Conservation (phyloP, 2,888 invertebrate species). For the Loripinus fragilis region DNA sequence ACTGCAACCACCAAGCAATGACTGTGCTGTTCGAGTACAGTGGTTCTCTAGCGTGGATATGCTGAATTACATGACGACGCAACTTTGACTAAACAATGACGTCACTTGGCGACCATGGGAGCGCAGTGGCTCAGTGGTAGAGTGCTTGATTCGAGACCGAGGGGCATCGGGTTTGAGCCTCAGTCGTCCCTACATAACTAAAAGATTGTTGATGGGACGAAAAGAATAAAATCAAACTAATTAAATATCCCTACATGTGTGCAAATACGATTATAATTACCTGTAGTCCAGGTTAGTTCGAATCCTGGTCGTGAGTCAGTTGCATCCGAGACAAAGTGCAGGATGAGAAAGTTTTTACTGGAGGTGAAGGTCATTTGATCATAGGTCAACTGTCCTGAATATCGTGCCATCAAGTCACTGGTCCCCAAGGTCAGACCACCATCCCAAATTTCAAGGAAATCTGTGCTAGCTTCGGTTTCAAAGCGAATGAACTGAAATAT, state of each 20-base stretch:
- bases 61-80: too few species aligned
- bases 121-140: too few species aligned
- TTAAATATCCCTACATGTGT: background rate
- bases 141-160: too few species aligned
- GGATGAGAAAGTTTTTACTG: conserved; percentile 63
- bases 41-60: too few species aligned
- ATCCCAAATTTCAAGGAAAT: conserved; percentile 68
- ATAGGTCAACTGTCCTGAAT: conserved; percentile 52
- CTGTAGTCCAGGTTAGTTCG: conserved; percentile 61
- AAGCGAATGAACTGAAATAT: conserved; percentile 60
- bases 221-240: too few species aligned
- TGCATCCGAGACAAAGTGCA: conserved; percentile 67
- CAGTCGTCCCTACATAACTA: too few species aligned
- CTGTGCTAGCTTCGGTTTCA: conserved; percentile 61
- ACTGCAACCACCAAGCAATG: too few species aligned
- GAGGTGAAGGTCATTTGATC: conserved; percentile 47
- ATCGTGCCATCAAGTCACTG: conserved; percentile 53
- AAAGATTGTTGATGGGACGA: too few species aligned
- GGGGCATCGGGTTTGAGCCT: too few species aligned
- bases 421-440: conserved; percentile 55
- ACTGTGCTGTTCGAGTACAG: too few species aligned
- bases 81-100: too few species aligned
- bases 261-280: conserved; percentile 36
- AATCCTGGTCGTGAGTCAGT: conserved; percentile 57
- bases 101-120: too few species aligned